A percentile compares a stretch with the other conserved stretches of the same genome.
Evolutionary conservation across 1,140 invertebrate species (phyloP).

Genomic region (Ostrea edulis): DNA sequence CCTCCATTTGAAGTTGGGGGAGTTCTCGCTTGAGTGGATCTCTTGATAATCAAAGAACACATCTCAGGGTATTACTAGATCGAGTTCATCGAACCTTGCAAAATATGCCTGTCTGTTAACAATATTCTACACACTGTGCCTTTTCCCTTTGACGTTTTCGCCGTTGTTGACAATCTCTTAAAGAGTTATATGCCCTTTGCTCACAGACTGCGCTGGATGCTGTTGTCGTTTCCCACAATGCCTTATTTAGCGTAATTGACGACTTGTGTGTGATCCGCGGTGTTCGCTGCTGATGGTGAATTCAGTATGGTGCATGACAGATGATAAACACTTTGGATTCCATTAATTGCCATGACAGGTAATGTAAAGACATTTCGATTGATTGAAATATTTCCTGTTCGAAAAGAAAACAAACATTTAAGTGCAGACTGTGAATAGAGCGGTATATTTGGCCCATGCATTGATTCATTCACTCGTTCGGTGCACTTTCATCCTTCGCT

Average conservation of each 20-base stretch:
- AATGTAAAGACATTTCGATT: background rate
- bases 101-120: background rate
- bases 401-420: background rate
- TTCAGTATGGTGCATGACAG: constrained; percentile 27
- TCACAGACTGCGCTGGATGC: constrained; percentile 34
- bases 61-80: background rate
- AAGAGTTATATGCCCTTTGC: constrained; percentile 22
- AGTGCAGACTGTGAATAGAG: background rate
- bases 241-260: constrained; percentile 38
- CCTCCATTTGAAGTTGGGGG: constrained; percentile 10
- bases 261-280: constrained; percentile 30
- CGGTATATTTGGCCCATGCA: background rate
- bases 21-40: constrained; percentile 4
- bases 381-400: too few relatives aligned
- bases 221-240: constrained; percentile 36
- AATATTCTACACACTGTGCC: background rate
- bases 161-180: constrained; percentile 2
- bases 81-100: constrained; percentile 24
- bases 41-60: background rate
- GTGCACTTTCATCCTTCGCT: background rate
- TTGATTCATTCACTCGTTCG: background rate
- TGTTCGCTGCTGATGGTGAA: constrained; percentile 19
- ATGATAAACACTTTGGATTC: constrained; percentile 34
- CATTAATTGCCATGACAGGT: constrained; percentile 28
- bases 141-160: constrained; percentile 27